These are phyloP conservation scores for Campylomormyrus numenius DNA, from an alignment of 2,113 vertebrate genomes.

Conservation along the genomic window DNA sequence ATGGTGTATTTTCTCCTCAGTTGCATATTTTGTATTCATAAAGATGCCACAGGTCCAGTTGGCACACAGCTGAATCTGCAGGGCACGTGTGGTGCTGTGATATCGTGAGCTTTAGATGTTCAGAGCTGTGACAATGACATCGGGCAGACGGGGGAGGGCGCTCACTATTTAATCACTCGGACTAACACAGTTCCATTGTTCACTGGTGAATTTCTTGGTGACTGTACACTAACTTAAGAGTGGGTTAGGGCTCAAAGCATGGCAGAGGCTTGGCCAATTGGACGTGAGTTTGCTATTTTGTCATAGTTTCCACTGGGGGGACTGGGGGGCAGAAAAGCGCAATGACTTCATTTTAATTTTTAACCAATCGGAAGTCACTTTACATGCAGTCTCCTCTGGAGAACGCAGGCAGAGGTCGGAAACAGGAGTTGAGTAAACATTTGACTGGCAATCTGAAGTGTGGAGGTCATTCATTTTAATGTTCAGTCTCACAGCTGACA, in stretches of 20 bases:
- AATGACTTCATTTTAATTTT: conserved; percentile 1
- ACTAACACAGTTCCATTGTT: neutral
- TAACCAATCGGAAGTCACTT: conserved; percentile 1
- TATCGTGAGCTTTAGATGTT: neutral
- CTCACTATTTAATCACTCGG: neutral
- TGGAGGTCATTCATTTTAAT: neutral
- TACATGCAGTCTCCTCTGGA: neutral
- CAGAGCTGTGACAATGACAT: neutral
- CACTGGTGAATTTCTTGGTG: neutral
- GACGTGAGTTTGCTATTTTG: neutral
- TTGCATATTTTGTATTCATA: neutral
- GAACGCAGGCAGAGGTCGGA: neutral
- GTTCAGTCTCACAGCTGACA: neutral
- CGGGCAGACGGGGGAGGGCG: neutral
- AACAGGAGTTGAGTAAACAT: neutral
- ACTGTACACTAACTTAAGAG: conserved; percentile 1
- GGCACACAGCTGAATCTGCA: neutral
- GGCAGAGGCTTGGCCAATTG: neutral
- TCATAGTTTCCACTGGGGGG: conserved; percentile 4
- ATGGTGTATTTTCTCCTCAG: neutral
- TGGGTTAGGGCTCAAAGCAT: neutral
- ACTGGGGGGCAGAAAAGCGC: neutral
- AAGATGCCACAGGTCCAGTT: neutral
- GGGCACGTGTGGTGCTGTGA: neutral
- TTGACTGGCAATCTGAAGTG: neutral